Evolutionary conservation across 30 jellyfish, hydroid and myxozoan species (phyloP).

Genomic region (Rhopilema esculentum): DNA sequence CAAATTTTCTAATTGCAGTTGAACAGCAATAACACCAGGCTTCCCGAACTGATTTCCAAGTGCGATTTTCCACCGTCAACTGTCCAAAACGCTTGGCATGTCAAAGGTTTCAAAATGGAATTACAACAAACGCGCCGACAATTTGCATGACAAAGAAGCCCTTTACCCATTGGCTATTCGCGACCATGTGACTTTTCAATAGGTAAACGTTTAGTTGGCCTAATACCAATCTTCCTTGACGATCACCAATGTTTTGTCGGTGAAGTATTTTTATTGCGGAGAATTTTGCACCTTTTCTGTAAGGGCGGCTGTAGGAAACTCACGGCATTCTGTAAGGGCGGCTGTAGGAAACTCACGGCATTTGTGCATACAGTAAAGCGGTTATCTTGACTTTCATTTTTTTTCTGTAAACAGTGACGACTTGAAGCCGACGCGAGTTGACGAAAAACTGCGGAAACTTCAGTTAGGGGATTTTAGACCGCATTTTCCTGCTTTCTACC

Average conservation of each 20-base stretch:
- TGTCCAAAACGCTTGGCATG: constrained; percentile 38
- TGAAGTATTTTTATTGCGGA: not conserved
- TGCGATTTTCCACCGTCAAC: constrained; percentile 44
- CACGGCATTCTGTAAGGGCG: not conserved
- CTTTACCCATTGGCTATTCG: constrained; percentile 26
- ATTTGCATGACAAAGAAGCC: constrained; percentile 56
- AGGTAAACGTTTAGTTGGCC: not conserved
- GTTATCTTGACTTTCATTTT: not conserved
- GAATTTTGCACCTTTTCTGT: not conserved
- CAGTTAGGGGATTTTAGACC: not conserved
- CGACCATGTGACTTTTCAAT: constrained; percentile 50
- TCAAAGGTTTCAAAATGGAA: constrained; percentile 54
- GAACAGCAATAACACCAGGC: not conserved
- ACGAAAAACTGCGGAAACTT: not conserved
- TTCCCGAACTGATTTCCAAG: constrained; percentile 11
- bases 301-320: not conserved
- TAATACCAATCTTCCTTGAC: not conserved
- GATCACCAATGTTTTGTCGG: constrained; percentile 1
- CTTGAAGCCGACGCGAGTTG: not conserved
- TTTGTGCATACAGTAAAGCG: not conserved
- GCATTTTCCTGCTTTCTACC: not conserved
- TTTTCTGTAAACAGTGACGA: not conserved
- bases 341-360: not conserved
- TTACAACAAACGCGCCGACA: constrained; percentile 59
- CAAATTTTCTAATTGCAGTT: not conserved